These are phyloP conservation scores for Apotomis turbidana DNA, from an alignment of 2,888 invertebrate species.

Conservation along the genomic window DNA sequence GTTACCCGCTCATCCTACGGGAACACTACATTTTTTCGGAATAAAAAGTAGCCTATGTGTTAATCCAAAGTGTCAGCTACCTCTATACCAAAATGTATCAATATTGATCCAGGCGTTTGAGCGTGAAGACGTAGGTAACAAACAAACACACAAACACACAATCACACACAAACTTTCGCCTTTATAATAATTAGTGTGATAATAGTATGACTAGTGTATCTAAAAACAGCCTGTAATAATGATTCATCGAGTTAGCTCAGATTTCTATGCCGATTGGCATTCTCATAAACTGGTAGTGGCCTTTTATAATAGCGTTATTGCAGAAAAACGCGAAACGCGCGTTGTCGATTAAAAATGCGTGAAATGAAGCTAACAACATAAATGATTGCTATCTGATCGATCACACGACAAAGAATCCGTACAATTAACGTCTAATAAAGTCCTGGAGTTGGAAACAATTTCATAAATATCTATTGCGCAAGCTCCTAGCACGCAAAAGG, in stretches of 20 bases:
- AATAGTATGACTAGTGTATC: too few relatives aligned
- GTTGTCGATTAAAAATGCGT: constrained; percentile 12
- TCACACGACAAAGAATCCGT: constrained; percentile 38
- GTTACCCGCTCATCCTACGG: too few relatives aligned
- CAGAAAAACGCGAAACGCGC: constrained; percentile 9
- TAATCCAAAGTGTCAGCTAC: too few relatives aligned
- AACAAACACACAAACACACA: too few relatives aligned
- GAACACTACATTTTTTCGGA: too few relatives aligned
- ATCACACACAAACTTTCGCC: too few relatives aligned
- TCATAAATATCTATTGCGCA: constrained; percentile 53
- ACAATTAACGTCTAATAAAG: constrained; percentile 38
- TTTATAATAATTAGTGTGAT: too few relatives aligned
- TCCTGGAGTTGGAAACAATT: constrained; percentile 9
- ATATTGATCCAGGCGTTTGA: too few relatives aligned
- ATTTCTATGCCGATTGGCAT: background rate
- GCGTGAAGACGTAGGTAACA: too few relatives aligned
- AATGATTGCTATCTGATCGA: constrained; percentile 25
- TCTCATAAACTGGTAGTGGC: background rate
- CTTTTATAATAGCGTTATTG: background rate
- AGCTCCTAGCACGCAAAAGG: constrained; percentile 54
- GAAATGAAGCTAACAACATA: constrained; percentile 28
- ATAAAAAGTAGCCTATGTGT: too few relatives aligned
- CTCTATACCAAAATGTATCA: too few relatives aligned
- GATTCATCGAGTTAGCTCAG: background rate
- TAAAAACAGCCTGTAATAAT: background rate